Percentiles rank a stretch among this genome's conserved stretches.
Conservation (phyloP, 2,888 invertebrate genomes). For the Drosophila nr. medialis region DNA sequence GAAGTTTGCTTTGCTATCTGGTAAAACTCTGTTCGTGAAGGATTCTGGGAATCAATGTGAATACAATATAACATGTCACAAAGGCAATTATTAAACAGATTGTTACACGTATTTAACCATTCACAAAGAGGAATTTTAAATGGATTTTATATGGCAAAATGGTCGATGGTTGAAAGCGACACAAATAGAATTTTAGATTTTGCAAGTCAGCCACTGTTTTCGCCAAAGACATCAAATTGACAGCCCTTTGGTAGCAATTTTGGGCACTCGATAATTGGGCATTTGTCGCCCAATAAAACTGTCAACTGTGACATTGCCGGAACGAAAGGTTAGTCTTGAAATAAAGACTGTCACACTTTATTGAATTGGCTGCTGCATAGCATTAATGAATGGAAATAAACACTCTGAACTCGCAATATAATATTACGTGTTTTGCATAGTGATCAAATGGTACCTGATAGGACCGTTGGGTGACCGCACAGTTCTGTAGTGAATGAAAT, state of each 20-base stretch:
- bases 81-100: background rate
- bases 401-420: conserved; percentile 1
- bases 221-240: conserved; percentile 11
- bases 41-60: background rate
- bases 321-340: conserved; percentile 6
- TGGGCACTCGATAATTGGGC: conserved; percentile 13
- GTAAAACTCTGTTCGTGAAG: background rate
- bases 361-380: conserved; percentile 21
- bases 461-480: background rate
- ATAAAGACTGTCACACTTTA: conserved; percentile 11
- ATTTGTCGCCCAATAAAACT: conserved; percentile 31
- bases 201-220: conserved; percentile 9
- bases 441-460: background rate
- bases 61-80: background rate
- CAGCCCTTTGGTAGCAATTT: conserved; percentile 8
- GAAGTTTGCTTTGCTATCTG: background rate
- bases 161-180: background rate
- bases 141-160: background rate
- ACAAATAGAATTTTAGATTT: background rate
- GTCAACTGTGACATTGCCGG: conserved; percentile 22
- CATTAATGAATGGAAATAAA: conserved; percentile 44
- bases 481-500: conserved; percentile 4
- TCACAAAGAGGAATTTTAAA: background rate
- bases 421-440: conserved; percentile 22
- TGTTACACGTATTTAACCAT: background rate